Evolutionary conservation across 2,797 vertebrate species (phyloP).

Genomic region (Coranthus polyacanthus): DNA sequence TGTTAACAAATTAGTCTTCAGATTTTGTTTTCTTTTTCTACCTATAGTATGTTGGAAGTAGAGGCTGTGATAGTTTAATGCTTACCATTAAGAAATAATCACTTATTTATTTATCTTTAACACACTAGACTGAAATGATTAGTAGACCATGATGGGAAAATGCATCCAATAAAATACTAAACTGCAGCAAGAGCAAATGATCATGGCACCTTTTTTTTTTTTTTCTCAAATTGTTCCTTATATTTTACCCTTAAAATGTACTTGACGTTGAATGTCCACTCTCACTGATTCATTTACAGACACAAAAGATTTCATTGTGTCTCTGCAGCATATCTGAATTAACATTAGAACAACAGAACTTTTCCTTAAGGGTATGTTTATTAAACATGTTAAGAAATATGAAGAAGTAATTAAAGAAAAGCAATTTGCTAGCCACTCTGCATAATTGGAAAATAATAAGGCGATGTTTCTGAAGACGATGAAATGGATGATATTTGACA

Average conservation of each 20-base stretch:
- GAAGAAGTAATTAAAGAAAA: constrained; percentile 70
- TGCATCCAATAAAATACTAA: no score
- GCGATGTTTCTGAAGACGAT: constrained; percentile 49
- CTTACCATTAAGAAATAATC: no score
- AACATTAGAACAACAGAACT: constrained; percentile 46
- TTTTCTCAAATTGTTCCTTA: background rate
- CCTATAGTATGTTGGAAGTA: no score
- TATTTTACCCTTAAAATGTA: background rate
- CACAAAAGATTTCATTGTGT: constrained; percentile 8
- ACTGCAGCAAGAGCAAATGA: background rate
- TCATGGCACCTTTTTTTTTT: constrained; percentile 8
- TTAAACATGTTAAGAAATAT: constrained; percentile 47
- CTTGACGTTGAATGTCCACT: background rate
- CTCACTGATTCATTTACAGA: constrained; percentile 8
- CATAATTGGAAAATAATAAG: constrained; percentile 72
- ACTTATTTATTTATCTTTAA: no score
- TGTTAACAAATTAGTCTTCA: no score
- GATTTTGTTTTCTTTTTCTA: no score
- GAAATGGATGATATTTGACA: constrained; percentile 50
- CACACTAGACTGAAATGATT: no score
- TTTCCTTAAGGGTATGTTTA: constrained; percentile 48
- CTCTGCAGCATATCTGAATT: constrained; percentile 53
- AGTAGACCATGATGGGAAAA: no score
- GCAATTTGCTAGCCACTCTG: constrained; percentile 48
- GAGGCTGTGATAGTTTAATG: no score